Conservation (phyloP, 2,113 vertebrate species). For the Mormyrus iriodes region DNA sequence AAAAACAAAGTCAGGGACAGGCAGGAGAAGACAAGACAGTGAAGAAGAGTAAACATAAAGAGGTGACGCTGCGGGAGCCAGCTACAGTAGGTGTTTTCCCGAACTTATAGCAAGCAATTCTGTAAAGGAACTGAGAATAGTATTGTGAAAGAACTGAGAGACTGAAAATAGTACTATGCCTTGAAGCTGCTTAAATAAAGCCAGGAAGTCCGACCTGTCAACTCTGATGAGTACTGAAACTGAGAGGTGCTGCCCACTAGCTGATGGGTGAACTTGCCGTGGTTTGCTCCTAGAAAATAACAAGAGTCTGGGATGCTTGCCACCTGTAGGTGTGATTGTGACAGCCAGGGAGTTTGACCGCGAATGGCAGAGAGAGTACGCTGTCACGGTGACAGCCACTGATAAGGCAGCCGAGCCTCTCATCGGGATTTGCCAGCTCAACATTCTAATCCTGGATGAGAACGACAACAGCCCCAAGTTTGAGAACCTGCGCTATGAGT, state of each 20-base stretch:
- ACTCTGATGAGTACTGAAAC: background rate
- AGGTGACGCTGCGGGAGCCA: background rate
- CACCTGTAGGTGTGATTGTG: conserved; percentile 65
- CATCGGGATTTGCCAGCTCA: conserved; percentile 82
- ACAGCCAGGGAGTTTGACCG: conserved; percentile 77
- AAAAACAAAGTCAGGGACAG: background rate
- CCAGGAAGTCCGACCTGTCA: background rate
- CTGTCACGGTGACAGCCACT: conserved; percentile 78
- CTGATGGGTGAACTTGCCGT: background rate
- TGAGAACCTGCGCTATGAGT: conserved; percentile 83
- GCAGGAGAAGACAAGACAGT: background rate
- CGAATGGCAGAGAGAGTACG: conserved; percentile 77
- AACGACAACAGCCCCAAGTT: conserved; percentile 87
- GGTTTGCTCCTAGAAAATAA: background rate
- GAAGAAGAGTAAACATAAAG: background rate
- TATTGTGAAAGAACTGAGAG: background rate
- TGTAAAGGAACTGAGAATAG: background rate
- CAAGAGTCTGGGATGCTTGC: background rate
- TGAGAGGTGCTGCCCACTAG: background rate
- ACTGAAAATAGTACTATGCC: background rate
- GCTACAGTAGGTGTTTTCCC: background rate
- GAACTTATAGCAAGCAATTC: background rate
- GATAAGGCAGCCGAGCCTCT: conserved; percentile 78
- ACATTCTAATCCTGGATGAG: conserved; percentile 76
- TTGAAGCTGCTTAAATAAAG: conserved; percentile 1